Evolutionary conservation across 2,888 invertebrate genomes (phyloP).

Genomic region (Acronicta aceris): DNA sequence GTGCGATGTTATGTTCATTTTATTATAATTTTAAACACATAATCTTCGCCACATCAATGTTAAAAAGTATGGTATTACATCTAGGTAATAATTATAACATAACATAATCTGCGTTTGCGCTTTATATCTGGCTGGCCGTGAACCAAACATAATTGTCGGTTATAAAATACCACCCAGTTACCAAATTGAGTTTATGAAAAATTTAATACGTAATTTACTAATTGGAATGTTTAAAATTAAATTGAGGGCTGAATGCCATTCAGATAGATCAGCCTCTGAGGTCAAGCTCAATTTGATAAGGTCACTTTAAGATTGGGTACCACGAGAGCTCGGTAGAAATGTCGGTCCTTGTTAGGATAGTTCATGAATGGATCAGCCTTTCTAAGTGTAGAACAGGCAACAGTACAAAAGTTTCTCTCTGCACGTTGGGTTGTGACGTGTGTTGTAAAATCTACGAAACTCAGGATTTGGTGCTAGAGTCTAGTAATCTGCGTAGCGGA

Average conservation of each 20-base stretch:
- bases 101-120: slow-evolving; percentile 24
- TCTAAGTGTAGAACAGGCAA: no score
- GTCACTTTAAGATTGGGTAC: background rate
- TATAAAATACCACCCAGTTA: slow-evolving; percentile 13
- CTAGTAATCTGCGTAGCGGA: no score
- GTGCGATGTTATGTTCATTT: background rate
- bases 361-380: no score
- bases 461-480: no score
- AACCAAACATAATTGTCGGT: slow-evolving; percentile 44
- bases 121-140: slow-evolving; percentile 39
- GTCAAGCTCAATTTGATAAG: background rate
- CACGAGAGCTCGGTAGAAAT: no score
- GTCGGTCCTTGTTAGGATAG: no score
- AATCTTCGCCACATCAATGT: slow-evolving; percentile 11
- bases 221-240: background rate
- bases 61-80: slow-evolving; percentile 30
- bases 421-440: no score
- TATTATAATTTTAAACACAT: background rate
- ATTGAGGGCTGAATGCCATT: background rate
- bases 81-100: slow-evolving; percentile 43
- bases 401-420: no score
- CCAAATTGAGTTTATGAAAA: slow-evolving; percentile 6
- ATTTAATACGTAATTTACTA: background rate
- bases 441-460: no score
- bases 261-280: background rate